Evolutionary conservation across 2,888 invertebrate species (phyloP).

Genomic region (Agrotis exclamationis): DNA sequence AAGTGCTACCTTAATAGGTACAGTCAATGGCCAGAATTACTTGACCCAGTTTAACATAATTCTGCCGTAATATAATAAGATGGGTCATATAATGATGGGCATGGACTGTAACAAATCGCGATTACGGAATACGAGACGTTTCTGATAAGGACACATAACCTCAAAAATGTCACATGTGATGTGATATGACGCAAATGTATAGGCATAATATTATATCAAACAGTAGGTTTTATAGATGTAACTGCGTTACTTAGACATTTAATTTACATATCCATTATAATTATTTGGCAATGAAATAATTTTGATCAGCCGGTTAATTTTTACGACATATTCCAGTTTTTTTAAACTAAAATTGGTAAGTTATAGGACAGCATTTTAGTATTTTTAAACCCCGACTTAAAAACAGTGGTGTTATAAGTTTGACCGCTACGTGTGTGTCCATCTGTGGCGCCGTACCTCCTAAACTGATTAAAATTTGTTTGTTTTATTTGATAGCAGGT

Average conservation of each 20-base stretch:
- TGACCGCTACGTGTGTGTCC: no score
- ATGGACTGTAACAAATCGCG: constrained; percentile 11
- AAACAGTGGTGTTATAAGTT: no score
- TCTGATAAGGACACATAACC: constrained; percentile 62
- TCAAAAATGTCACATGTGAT: constrained; percentile 65
- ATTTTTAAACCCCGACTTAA: no score
- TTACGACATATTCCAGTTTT: background rate
- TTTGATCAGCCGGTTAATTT: constrained; percentile 34
- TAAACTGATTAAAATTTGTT: no score
- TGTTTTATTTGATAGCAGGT: no score
- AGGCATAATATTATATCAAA: constrained; percentile 13
- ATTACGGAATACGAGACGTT: constrained; percentile 32
- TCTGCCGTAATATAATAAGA: no score
- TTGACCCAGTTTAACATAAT: no score
- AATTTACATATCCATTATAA: constrained; percentile 35
- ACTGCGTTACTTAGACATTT: constrained; percentile 24
- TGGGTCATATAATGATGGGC: no score
- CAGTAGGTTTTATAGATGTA: constrained; percentile 11
- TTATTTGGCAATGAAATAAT: constrained; percentile 33
- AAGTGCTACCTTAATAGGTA: constrained; percentile 23
- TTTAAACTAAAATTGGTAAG: background rate
- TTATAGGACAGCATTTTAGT: background rate
- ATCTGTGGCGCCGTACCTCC: no score
- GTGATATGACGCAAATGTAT: constrained; percentile 30
- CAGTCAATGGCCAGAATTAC: no score